Evolutionary conservation across 2,888 invertebrate species (phyloP), one percentile per base, ranked within the genome.

Genomic region (Malthinus flaveolus): DNA sequence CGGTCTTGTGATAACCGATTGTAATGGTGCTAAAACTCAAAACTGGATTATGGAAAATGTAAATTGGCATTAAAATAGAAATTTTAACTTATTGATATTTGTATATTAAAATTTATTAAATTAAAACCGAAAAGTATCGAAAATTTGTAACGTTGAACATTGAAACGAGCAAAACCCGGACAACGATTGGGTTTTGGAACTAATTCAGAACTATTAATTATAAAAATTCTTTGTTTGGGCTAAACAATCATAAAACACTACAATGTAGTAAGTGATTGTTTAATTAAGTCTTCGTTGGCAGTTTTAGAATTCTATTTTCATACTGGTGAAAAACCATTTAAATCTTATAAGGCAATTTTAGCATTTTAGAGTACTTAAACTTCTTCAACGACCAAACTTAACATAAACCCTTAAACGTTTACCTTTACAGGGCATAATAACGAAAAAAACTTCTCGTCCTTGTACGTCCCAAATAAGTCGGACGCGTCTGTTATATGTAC

Each of bases 11-110:
- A 82, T 87, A 42, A 83, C 82, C 49, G 77, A 81, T 31, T 90
- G 90, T 72, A 77, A 81, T 52, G 79, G 80, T 32, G 80, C 81
- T 54, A 72, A 77, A 32, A 81, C 83, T 52, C 90, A 91, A 75
- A 84, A 85, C 68, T 91, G 90, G 90, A 79, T 79, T 69, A 80
- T 90, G 61, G 86, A 88, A 75, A 73, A 82, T 55, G 84, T 89
- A 68, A 79, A 84, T 71, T 90, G 91, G 91, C 85, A 84, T 42
- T 59, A 47, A 36, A 10, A 7, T 45, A n/a, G n/a, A n/a, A n/a
- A n/a, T 23, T 3, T 23, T 23, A 23, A 23, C 23, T 23, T 23
- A 23, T 23, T 23, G 2, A 5, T 23, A 23, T 23, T 23, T 23
- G 23, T 23, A 23, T 23, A 23, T 23, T 23, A 5, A 23, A 23